phyloP scores from a whole-genome alignment of 64 coral and sea anemone species.

The Pocillopora verrucosa region DNA sequence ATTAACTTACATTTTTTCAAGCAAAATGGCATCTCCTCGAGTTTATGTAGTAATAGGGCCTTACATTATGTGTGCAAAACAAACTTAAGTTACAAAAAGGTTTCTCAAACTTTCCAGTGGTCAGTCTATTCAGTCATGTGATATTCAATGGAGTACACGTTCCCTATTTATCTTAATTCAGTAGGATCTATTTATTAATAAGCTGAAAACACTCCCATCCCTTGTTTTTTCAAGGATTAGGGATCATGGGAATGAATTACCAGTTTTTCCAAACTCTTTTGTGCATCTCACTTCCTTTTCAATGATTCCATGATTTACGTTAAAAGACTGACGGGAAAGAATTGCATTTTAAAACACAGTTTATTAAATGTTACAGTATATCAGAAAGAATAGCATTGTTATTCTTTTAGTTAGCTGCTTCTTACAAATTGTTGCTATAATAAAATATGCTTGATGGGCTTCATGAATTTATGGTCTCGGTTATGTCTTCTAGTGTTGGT shows the following conservation, averaged over 20 bases:
- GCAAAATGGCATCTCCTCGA: too few species aligned
- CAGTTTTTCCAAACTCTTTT: background rate
- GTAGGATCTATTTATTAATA: conserved; percentile 20
- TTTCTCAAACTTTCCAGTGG: background rate
- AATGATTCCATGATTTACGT: background rate
- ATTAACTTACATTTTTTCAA: too few species aligned
- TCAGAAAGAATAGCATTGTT: background rate
- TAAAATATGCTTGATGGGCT: background rate
- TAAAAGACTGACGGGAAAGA: background rate
- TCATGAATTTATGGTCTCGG: too few species aligned
- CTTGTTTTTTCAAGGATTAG: background rate
- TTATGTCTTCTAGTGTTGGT: too few species aligned
- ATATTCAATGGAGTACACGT: background rate
- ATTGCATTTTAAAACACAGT: background rate
- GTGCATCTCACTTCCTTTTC: background rate
- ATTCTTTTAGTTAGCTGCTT: background rate
- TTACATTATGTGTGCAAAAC: background rate
- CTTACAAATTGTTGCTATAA: background rate
- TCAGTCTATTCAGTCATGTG: background rate
- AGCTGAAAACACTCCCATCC: background rate
- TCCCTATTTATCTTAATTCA: background rate
- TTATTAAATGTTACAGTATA: background rate
- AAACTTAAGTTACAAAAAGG: background rate
- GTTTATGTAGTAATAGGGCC: background rate
- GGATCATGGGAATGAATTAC: background rate